Base-by-base conservation (phyloP, 2,888 invertebrate genomes). In the Mechanitis messenoides region DNA sequence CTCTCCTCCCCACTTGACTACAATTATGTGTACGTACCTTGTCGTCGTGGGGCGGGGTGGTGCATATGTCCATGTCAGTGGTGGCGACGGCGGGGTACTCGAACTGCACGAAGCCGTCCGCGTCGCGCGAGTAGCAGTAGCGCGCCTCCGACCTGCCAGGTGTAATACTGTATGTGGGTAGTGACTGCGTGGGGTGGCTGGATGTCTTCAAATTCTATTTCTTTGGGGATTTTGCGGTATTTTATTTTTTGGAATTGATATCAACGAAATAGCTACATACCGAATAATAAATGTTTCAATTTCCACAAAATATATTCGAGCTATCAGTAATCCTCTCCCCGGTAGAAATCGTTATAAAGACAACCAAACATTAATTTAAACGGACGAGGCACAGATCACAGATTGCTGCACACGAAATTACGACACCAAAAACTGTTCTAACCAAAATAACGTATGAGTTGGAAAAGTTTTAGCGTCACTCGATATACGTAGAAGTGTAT, bases 101-200 rank as follows among this genome's bases (percentile, higher is more conserved):
- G 92, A 92, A 92, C 83, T 92, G 92, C 64, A 89, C 85, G 71
- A 90, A 85, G 35, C 92, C 92, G 74, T 91, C 92, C 59, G 78
- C 75, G 72, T 85, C 85, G 72, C 93, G 91, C 77, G 84, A 82
- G 85, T 93, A 93, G 79, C 89, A 91, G 87, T 93, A 93, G 62
- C 92, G 90, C 68, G 91, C 92, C 82, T 89, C 91, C 68, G 89
- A 87, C 90, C 93, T 93, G 86, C 70, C 50, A 50, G 50, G 31
- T 31, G 6, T 7, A 42, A 7, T 42, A 42, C 42, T 42, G 42
- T 42, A 42, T 42, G 42, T 35, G 4, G 35, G 35, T 3, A 11
- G 6, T 42, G 42, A 1, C 3, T 42, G 1, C 1, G 9, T 42
- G 7, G 1, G 9, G 3, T 42, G 9, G 9, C 6, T 50, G 31